A percentile compares a stretch with the other conserved stretches of the same genome.
Evolutionary conservation across 2,113 vertebrate genomes (phyloP).

Genomic region (Ranitomeya variabilis): DNA sequence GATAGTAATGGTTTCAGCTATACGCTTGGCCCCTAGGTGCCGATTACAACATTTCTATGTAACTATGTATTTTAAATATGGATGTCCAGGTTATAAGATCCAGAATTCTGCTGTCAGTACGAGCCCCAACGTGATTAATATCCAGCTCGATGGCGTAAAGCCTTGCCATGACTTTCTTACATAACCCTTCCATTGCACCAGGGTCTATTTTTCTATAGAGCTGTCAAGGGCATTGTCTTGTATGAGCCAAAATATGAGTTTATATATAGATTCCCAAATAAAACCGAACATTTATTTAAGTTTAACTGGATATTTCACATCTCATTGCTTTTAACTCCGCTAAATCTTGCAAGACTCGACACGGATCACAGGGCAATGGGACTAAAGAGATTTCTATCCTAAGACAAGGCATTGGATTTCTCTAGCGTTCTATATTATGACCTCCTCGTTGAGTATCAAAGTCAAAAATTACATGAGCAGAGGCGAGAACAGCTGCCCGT

Average conservation of each 20-base stretch:
- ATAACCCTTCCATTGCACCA: background rate
- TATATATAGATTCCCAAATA: slow-evolving; percentile 37
- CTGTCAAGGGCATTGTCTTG: slow-evolving; percentile 36
- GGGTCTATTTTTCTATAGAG: slow-evolving; percentile 16
- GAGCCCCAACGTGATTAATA: background rate
- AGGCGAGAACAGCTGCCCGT: slow-evolving; percentile 70
- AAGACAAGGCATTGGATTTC: slow-evolving; percentile 28
- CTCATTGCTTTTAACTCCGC: slow-evolving; percentile 31
- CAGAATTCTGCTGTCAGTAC: background rate
- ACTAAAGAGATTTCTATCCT: slow-evolving; percentile 34
- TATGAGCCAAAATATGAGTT: slow-evolving; percentile 18
- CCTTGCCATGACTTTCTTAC: slow-evolving; percentile 23
- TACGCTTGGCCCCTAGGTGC: background rate
- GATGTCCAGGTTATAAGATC: background rate
- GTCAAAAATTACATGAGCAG: slow-evolving; percentile 70
- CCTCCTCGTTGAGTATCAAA: slow-evolving; percentile 65
- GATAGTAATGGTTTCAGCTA: background rate
- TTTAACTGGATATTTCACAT: slow-evolving; percentile 35
- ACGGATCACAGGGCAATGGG: slow-evolving; percentile 23
- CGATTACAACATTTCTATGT: background rate
- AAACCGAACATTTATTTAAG: slow-evolving; percentile 43
- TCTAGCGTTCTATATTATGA: slow-evolving; percentile 20
- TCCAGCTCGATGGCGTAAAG: background rate
- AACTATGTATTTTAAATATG: background rate
- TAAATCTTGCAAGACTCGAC: slow-evolving; percentile 30